Conservation (phyloP, 2,888 invertebrate species). For the Miltochrista miniata region DNA sequence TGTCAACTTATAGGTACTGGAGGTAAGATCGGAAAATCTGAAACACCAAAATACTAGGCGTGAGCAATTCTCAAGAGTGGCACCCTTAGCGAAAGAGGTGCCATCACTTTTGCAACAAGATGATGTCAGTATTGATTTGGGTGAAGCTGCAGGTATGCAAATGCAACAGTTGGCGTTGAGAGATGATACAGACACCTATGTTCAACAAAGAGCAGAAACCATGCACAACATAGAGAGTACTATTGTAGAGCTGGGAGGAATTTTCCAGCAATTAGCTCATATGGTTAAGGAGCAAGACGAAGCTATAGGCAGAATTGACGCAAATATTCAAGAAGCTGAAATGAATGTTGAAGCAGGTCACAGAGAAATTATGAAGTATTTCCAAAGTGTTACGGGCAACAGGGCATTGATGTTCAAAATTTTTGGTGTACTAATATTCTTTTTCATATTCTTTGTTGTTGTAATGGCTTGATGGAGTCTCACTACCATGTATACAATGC, state of each 20-base stretch:
- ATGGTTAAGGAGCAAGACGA: conserved; percentile 99
- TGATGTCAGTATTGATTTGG: conserved; percentile 94
- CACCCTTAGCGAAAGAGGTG: conserved; percentile 73
- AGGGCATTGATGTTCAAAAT: conserved; percentile 99
- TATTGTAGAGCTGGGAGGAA: conserved; percentile 99
- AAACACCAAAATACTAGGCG: conserved; percentile 96
- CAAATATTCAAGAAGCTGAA: conserved; percentile 97
- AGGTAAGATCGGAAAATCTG: conserved; percentile 98
- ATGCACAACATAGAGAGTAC: conserved; percentile 99
- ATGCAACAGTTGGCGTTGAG: conserved; percentile 88
- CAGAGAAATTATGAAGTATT: conserved; percentile 98
- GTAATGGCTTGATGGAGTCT: conserved; percentile 89
- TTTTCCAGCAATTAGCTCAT: conserved; percentile 97
- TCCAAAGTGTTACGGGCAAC: conserved; percentile 98
- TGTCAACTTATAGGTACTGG: conserved; percentile 86
- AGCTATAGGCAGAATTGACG: conserved; percentile 98
- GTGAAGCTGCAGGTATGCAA: conserved; percentile 77
- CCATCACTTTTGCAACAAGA: conserved; percentile 84
- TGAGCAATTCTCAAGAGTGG: conserved; percentile 90
- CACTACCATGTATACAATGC: background rate
- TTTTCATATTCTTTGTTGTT: conserved; percentile 99
- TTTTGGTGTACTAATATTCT: conserved; percentile 98
- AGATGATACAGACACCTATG: conserved; percentile 94
- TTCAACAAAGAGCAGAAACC: conserved; percentile 96
- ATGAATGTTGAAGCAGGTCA: conserved; percentile 99